Base-by-base conservation (phyloP, 2,888 invertebrate species). In the Nemotelus pantherinus region DNA sequence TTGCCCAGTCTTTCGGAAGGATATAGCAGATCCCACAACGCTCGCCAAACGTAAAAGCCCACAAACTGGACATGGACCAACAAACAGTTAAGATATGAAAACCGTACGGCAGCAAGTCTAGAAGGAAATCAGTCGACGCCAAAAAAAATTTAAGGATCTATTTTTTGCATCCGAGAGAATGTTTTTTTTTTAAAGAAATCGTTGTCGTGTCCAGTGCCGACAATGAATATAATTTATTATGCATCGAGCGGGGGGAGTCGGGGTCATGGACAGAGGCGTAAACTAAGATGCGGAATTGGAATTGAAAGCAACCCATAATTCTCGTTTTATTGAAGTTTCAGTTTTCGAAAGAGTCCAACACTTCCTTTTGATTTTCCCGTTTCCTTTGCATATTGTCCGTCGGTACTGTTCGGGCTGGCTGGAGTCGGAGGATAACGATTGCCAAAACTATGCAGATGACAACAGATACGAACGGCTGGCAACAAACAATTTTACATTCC, bases 161-260 rank as follows among this genome's bases (percentile, higher is more conserved):
- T 57, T 72, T 57, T 72, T 58, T 41, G n/a, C 25, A 58, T 9
- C 25, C 25, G 63, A 43, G 48, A 47, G 50, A 60, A 63, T 74
- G 63, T 74, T 74, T 60, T 60, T 58, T 58, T 60, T 60, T 74
- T 74, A 60, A 74, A 60, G 60, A 57, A 58, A 72, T n/a, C 55
- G 70, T 55, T 70, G n/a, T 25, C 25, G 53, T 70, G 70, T 70
- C 70, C 70, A 70, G 55, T 70, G 55, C 57, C 60, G 60, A 72
- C 47, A 60, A 72, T 58, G 72, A 74, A 74, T 50, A 74, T 74
- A 74, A 74, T 48, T 74, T 74, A 74, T 74, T 44, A 74, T 48
- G 74, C 25, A 39, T 48, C 9, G 72, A 2, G 44, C 41, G n/a
- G 44, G 57, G 10, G 43, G 44, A 55, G 55, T 9, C n/a, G 55